Base-by-base conservation (phyloP, 2,113 vertebrate species). In the Dascyllus trimaculatus region DNA sequence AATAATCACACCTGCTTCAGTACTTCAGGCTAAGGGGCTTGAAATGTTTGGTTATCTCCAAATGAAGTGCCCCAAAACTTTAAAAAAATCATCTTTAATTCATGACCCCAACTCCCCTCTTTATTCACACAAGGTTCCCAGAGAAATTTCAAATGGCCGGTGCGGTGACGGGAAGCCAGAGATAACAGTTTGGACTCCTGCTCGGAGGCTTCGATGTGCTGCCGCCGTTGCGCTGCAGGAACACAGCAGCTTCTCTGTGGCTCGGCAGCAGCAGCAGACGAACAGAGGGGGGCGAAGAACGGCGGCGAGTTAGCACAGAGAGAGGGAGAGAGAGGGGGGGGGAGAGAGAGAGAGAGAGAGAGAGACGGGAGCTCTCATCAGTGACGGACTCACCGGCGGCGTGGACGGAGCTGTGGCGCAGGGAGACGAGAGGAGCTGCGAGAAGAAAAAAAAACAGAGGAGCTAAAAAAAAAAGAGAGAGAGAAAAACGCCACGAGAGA, bases 401-500 rank as follows among this genome's bases (percentile, higher is more conserved):
- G 52, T 76, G 88, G 86, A 89, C 84, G 43, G 91, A 91, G 74
- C 91, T 80, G 82, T 84, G 90, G 88, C 71, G 89, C 88, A 81
- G 85, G 89, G 88, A 78, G 87, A 81, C 65, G 58, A 85, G 76
- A 49, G 81, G 82, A 75, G 84, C 73, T 86, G 85, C 68, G 51
- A 89, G 74, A 80, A 75, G 75, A 76, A 64, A 80, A 70, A 70
- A 82, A 66, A 68, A 38, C 43, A 29, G 51, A 53, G 65, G 77
- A 80, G 72, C 38, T 60, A 64, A 59, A 21, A 51, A 60, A 58
- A 64, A 21, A 62, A 24, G 66, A 67, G 71, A 59, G 46, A 22
- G 18, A 17, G 35, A 54, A n/a, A 64, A 56, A 46, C 35, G 19
- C n/a, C 32, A 10, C 32, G 22, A 56, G 58, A 66, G 17, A 22